phyloP scores from a whole-genome alignment of 2,113 vertebrate genomes.

The Cryptomyrus ogoouensis region DNA sequence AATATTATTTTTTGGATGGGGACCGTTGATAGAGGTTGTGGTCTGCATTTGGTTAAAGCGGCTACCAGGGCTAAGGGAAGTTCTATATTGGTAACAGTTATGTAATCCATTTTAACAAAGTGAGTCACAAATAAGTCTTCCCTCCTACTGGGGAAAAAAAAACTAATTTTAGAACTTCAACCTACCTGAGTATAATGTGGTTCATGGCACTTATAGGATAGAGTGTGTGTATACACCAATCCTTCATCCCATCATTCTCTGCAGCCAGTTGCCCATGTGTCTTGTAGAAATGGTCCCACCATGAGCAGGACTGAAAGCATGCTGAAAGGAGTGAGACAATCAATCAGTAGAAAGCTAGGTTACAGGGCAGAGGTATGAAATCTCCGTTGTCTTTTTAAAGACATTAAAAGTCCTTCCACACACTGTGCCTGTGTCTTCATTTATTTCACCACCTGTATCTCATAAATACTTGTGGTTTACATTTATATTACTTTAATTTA shows the following conservation, averaged over 20 bases:
- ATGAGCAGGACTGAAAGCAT: neutral
- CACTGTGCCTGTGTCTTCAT: neutral
- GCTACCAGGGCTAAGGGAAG: neutral
- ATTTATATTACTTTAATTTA: neutral
- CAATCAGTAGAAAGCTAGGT: neutral
- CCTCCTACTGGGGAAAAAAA: neutral
- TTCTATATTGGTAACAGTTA: slow-evolving; percentile 1
- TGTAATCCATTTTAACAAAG: neutral
- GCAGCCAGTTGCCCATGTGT: neutral
- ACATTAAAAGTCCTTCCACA: neutral
- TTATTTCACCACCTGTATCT: neutral
- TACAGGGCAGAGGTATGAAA: neutral
- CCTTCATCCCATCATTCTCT: neutral
- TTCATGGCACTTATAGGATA: neutral
- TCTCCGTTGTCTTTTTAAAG: neutral
- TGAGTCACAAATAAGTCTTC: neutral
- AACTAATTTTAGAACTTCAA: neutral
- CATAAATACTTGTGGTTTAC: neutral
- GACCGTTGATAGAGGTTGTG: neutral
- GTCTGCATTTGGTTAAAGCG: neutral
- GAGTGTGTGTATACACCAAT: neutral
- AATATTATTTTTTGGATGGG: neutral
- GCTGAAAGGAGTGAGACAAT: neutral
- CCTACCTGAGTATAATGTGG: neutral
- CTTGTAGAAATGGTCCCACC: neutral